These are phyloP conservation scores for Gerris lacustris DNA, from an alignment of 2,888 invertebrate species.

Conservation along the genomic window DNA sequence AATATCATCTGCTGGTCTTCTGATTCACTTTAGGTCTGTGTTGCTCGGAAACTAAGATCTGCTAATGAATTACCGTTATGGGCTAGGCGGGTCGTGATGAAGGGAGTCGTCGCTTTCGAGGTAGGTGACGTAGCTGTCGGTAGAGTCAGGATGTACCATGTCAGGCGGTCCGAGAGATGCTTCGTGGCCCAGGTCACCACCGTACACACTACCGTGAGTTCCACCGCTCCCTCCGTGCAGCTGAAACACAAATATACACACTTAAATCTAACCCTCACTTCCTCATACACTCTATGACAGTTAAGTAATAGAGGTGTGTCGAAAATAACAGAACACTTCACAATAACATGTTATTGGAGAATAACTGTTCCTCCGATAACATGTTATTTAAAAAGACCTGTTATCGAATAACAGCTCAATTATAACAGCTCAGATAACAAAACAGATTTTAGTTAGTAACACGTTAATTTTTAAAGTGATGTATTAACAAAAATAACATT, in stretches of 20 bases:
- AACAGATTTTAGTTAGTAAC: no score
- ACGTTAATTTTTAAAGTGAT: no score
- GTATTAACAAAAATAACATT: no score
- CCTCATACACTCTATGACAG: neutral
- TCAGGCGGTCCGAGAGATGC: constrained; percentile 35
- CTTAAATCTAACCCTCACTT: constrained; percentile 2
- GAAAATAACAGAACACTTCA: no score
- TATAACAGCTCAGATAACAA: no score
- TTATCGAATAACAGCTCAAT: no score
- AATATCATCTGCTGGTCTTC: no score
- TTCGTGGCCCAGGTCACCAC: constrained; percentile 42
- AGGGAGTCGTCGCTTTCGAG: constrained; percentile 69
- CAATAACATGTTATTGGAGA: no score
- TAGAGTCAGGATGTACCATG: constrained; percentile 58
- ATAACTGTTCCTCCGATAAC: no score
- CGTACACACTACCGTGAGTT: constrained; percentile 53
- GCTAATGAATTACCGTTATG: constrained; percentile 35
- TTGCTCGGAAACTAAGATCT: neutral
- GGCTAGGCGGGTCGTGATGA: constrained; percentile 45
- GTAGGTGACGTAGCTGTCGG: constrained; percentile 84
- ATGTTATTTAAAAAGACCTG: no score
- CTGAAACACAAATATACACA: constrained; percentile 40
- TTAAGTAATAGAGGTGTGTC: no score
- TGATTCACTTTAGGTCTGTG: no score
- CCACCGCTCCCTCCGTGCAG: constrained; percentile 74